Base-by-base conservation (phyloP, 1,140 invertebrate genomes). In the Vanessa tameamea region DNA sequence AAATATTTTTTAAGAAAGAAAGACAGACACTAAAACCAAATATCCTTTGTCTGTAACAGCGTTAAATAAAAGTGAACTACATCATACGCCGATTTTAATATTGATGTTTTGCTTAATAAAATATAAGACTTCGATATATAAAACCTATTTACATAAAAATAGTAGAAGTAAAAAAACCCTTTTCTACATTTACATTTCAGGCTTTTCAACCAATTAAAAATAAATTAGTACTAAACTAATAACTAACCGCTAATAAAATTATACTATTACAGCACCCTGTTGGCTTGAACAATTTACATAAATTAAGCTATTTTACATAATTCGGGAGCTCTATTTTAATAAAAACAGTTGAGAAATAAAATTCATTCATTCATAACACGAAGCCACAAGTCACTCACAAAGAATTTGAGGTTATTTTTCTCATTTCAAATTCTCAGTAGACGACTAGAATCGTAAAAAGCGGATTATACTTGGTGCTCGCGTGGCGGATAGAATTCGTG, bases 381-480 rank as follows among this genome's bases (percentile, higher is more conserved):
- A 80, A 86, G 82, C 74, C 82, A 72, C 80, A 78, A 85, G 84
- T 85, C 83, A 87, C 78, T 87, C 81, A 84, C 79, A 85, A 88
- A 86, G 82, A 87, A 87, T 87, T 87, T 84, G 81, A 87, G 84
- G 86, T 86, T 90, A 88, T 92, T 89, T 87, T 90, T 86, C 87
- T 90, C 87, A 89, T 91, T 92, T 89, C 84, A 87, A 89, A 91
- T 91, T 88, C 88, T 85, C 82, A 73, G 83, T 87, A 82, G 87
- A 83, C 82, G 85, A 87, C 78, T 83, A 79, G 89, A 90, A 90
- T 90, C 89, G 91, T 91, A 91, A 92, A 92, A 92, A 91, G 86
- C 85, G 88, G 90, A 92, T 92, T 92, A 92, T 89, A 79, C 82
- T 87, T 82, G 78, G 80, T 79, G 83, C 82, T 83, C 81, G 83